phyloP scores from a whole-genome alignment of 2,113 vertebrate genomes.

The Marmota flaviventris region DNA sequence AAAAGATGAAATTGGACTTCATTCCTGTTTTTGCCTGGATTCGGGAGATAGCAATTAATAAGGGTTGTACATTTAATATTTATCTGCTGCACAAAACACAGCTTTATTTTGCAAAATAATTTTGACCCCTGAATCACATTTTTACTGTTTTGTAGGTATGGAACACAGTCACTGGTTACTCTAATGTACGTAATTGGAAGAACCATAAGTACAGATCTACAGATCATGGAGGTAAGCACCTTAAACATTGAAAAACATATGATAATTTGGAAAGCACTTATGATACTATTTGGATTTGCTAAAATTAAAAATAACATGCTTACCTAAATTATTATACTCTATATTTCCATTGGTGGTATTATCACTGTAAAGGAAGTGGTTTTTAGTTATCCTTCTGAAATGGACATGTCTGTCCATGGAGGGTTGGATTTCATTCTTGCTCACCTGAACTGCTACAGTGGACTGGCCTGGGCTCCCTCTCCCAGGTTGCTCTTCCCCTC shows the following conservation, averaged over 20 bases:
- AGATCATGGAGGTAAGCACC: conserved; percentile 87
- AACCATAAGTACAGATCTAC: conserved; percentile 84
- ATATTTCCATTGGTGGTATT: not conserved
- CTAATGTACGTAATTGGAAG: conserved; percentile 80
- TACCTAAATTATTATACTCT: not conserved
- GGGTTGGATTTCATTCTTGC: not conserved
- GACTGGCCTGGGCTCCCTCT: too few species aligned
- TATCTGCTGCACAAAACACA: not conserved
- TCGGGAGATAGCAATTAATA: not conserved
- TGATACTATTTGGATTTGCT: not conserved
- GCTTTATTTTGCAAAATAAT: conserved; percentile 7
- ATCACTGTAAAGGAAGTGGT: not conserved
- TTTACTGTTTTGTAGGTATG: conserved; percentile 81
- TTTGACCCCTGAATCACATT: conserved; percentile 34
- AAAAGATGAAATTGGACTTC: not conserved
- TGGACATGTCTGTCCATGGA: not conserved
- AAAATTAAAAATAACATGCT: conserved; percentile 8
- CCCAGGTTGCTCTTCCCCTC: too few species aligned
- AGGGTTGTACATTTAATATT: not conserved
- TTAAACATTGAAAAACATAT: not conserved
- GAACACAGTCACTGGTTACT: conserved; percentile 66
- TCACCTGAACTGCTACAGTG: not conserved
- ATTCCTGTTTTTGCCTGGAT: not conserved
- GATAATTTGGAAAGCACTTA: not conserved
- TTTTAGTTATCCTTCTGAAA: not conserved